Conservation (phyloP, 2,797 vertebrate species). For the Brachymystax lenok region DNA sequence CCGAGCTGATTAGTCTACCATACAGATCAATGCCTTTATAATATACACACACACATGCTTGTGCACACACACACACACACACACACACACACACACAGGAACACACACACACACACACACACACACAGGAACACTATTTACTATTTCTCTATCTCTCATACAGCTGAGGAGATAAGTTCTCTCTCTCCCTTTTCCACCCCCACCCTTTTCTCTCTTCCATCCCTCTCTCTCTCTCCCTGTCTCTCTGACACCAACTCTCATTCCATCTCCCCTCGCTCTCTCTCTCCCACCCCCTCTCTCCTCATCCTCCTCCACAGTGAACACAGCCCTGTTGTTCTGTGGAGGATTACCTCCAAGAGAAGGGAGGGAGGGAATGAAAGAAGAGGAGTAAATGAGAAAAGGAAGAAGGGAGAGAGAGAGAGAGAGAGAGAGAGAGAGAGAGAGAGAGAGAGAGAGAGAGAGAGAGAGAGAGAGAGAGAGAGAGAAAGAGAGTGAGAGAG, state of each 20-base stretch:
- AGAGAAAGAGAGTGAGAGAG: too few species aligned
- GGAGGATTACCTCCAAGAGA: slow-evolving; percentile 46
- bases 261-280: background rate
- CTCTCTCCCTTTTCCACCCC: background rate
- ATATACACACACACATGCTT: slow-evolving; percentile 45
- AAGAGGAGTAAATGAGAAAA: slow-evolving; percentile 32
- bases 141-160: background rate
- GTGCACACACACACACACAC: background rate
- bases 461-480: too few species aligned
- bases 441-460: too few species aligned
- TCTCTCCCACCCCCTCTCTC: background rate
- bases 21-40: slow-evolving; percentile 64
- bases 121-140: background rate
- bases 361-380: slow-evolving; percentile 32
- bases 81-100: slow-evolving; percentile 20
- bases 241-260: background rate
- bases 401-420: too few species aligned
- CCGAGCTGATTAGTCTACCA: slow-evolving; percentile 62
- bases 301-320: slow-evolving; percentile 43
- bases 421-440: too few species aligned
- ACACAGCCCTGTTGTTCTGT: slow-evolving; percentile 66
- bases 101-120: background rate
- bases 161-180: background rate
- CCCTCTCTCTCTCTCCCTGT: background rate
- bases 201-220: too few species aligned